Evolutionary conservation across 2,113 vertebrate genomes (phyloP), one percentile per base, ranked within the genome.

Genomic region (Chaetops frenatus): DNA sequence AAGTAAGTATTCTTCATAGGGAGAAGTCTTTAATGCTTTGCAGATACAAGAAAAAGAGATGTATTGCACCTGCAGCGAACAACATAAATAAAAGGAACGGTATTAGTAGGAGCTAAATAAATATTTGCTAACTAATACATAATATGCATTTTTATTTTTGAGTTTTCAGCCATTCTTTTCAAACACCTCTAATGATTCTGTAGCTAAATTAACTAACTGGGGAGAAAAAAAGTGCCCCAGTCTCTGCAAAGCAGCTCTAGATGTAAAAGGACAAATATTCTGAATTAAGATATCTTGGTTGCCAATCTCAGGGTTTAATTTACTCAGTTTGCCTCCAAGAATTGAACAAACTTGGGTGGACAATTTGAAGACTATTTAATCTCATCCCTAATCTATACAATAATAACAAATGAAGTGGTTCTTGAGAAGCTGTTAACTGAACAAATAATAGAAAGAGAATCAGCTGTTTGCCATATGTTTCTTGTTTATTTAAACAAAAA

Each of bases 401-500:
- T 29, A 70, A 58, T 82, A 94, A 85, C 24, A 86, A 95, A 92
- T 45, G 54, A 15, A 80, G 50, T 28, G 40, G 93, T 80, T 93
- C 48, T 66, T 40, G 82, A 85, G 70, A 95, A 94, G 78, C 54
- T 90, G 81, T 92, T 91, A 94, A 87, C 48, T 80, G 86, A 95
- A 69, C 70, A 94, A 95, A 87, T 69, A 95, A 44, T 47, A 88
- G 79, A 88, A 83, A 76, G 42, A 81, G 12, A 94, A 90, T 93
- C 85, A 86, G 71, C 79, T 94, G 71, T 44, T 70, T 86, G 38
- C 81, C 87, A 87, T 90, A 88, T 78, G 74, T 44, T 91, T 88
- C 71, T 69, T 77, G 38, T 70, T 94, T 92, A 80, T 88, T 95
- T 90, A 88, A 95, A 85, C 19, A 86, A 90, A 94, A 94, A 88